Conservation (phyloP, 2,797 vertebrate genomes). For the Enteromius argenteus region DNA sequence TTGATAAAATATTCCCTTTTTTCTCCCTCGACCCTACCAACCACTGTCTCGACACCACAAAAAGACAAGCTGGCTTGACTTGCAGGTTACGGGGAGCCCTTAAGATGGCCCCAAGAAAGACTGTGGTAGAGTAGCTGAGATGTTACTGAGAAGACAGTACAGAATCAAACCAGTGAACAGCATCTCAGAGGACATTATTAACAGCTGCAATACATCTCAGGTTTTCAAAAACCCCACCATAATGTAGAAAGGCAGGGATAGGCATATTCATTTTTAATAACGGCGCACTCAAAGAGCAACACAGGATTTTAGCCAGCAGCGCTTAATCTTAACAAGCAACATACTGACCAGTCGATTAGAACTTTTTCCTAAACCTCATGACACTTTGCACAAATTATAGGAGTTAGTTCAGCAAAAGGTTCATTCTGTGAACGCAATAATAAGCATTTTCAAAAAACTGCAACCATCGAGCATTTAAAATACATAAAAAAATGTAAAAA, state of each 20-base stretch:
- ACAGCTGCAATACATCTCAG: neutral
- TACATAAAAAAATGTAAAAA: no score
- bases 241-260: neutral
- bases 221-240: neutral
- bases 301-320: neutral
- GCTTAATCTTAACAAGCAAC: neutral
- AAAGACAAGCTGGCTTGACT: neutral
- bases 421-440: no score
- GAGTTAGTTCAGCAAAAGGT: no score
- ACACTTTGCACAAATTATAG: no score
- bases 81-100: slow-evolving; percentile 14
- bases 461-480: no score
- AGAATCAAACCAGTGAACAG: slow-evolving; percentile 7
- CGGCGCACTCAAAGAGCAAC: neutral
- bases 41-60: neutral
- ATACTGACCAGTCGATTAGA: neutral
- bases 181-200: slow-evolving; percentile 33
- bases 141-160: no score
- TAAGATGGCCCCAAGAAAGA: neutral
- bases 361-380: no score
- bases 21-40: slow-evolving; percentile 5
- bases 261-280: slow-evolving; percentile 21
- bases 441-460: no score
- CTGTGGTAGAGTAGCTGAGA: neutral
- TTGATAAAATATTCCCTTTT: slow-evolving; percentile 53